Conservation (phyloP, 2,888 invertebrate species). For the Desoria tigrina region DNA sequence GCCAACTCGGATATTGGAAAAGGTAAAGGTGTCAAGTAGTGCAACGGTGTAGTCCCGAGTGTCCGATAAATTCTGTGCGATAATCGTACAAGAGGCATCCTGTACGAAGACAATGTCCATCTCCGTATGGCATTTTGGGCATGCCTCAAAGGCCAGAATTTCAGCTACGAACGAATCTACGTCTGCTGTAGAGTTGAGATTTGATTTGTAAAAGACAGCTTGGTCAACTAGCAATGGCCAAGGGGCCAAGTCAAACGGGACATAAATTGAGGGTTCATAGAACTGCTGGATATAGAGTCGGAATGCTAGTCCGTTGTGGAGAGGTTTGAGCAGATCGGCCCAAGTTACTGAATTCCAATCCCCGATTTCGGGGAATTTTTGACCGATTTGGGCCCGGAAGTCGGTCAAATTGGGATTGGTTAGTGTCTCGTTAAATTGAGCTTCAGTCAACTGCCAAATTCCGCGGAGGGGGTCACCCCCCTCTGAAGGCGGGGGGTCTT, state of each 20-base stretch:
- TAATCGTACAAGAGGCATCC: slow-evolving; percentile 9
- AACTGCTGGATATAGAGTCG: not conserved
- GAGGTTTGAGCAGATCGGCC: not conserved
- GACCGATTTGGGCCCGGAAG: not conserved
- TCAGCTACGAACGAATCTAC: not conserved
- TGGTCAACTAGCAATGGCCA: slow-evolving; percentile 10
- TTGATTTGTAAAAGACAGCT: not conserved
- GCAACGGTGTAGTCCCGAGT: not conserved
- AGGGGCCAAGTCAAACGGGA: not conserved
- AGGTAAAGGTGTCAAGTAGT: not conserved
- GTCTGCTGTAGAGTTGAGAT: not conserved
- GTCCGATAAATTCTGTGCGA: not conserved
- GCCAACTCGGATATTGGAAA: slow-evolving; percentile 15
- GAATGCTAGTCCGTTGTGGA: not conserved
- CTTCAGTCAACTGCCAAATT: slow-evolving; percentile 8
- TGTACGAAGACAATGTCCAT: slow-evolving; percentile 17
- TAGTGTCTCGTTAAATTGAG: not conserved
- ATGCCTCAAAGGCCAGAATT: not conserved
- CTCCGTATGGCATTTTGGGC: not conserved
- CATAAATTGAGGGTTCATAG: not conserved
- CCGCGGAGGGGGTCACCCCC: not conserved
- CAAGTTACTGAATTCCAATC: slow-evolving; percentile 2
- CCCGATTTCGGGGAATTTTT: not conserved
- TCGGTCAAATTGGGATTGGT: not conserved
- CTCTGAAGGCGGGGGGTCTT: not conserved